Evolutionary conservation across 2,797 vertebrate species (phyloP), one percentile per base, ranked within the genome.

Genomic region (Perodicticus potto): DNA sequence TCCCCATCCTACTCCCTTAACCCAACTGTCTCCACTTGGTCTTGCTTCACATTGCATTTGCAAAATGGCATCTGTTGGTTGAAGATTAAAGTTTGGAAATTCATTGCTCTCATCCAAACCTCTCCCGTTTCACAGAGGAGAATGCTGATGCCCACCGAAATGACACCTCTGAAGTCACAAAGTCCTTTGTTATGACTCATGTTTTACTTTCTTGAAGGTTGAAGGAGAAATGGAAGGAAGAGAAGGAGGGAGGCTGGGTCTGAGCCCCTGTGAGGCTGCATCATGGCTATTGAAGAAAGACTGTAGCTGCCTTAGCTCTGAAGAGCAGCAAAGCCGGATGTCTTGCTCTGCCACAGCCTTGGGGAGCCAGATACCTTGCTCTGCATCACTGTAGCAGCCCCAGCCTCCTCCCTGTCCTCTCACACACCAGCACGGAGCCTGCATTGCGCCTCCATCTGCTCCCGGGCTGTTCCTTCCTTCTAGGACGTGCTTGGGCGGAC

Each of bases 321-420:
- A 45, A 37, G 6, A 4, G 7, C 12, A 1, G 43, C 34, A 19
- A 25, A 32, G 40, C 32, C 4, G 57, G 0, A 1, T 0, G 27
- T 22, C 53, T 23, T n/a, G 13, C 37, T 91, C 19, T 45, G 5
- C 43, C 0, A 19, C 25, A n/a, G 25, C 55, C 14, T 63, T 12
- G 4, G 20, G 61, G 40, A 40, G 69, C 3, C 77, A 74, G 5
- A 32, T 0, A 32, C 0, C 0, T 0, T 7, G 74, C 25, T 29
- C 34, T 0, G 10, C 0, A 3, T 7, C 17, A 14, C 0, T 0
- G 37, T 10, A 43, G 29, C 9, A 4, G 43, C 25, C 13, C 37
- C 12, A 12, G 45, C 49, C 25, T 82, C 67, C 70, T 57, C 19
- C 34, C 29, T 16, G 29, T 69, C 34, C 8, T 34, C 67, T 43